Base-by-base conservation (phyloP, 1,140 invertebrate genomes). In the Drosophila ananassae region DNA sequence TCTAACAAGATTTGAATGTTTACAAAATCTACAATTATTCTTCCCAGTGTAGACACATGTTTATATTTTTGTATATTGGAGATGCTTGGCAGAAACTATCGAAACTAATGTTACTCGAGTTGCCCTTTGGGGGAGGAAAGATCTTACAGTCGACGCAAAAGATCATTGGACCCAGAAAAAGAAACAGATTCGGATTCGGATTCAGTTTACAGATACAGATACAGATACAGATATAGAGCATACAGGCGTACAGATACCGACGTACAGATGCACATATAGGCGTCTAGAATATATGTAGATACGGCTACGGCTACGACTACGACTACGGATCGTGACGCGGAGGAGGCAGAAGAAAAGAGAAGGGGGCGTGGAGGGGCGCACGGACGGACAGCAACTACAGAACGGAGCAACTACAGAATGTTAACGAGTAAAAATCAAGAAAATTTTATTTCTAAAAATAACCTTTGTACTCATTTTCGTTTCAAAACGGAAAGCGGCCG, bases 361-460 rank as follows among this genome's bases (percentile, higher is more conserved):
- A 46, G 13, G 12, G 32, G 17, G 47, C 24, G 10, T 12, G 25
- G 28, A 13, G 30, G 21, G 13, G 24, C 4, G 10, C 17, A 21
- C 30, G 10, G 50, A 54, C 21, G 21, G 32, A 64, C 75, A 61
- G 59, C 75, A 72, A 75, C 79, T 71, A 64, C 73, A 80, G 57
- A 77, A 85, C 81, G 77, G 58, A 87, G 77, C 77, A 73, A 28
- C 25, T 81, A 81, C 77, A 83, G 74, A 87, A 89, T 87, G 74
- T 85, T 85, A 85, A 79, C 82, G 82, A 85, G 78, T 89, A 89
- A 87, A 83, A 73, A 82, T 76, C 74, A 78, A 82, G 74, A 85
- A 82, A 77, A 87, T 81, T 77, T 87, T 85, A 77, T 77, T 85
- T 87, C 82, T 87, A 87, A 82, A 87, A 87, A 87, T 87, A 87